Evolutionary conservation across 2,797 vertebrate species (phyloP), one percentile per base, ranked within the genome.

Genomic region (Poliocrania exsul): DNA sequence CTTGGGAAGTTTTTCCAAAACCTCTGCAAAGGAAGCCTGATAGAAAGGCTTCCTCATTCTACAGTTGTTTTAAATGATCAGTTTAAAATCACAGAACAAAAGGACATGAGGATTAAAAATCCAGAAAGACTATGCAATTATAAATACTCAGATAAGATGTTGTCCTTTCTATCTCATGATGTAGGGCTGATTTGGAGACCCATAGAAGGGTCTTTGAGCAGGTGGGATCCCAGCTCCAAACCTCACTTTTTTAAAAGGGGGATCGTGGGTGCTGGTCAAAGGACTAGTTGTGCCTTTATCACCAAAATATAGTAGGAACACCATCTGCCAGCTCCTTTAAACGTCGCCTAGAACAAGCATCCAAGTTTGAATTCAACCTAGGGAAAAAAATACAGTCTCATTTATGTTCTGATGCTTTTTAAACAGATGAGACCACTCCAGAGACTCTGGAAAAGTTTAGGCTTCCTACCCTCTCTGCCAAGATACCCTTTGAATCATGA

Each of bases 131-230:
- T 28, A 0, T 6, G 17, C 25, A n/a, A 21, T 17, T 28, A 40
- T 25, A 66, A 28, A 49, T 11, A 8, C 18, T 47, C 47, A 24
- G 25, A 35, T 17, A 17, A 61, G 23, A 21, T 0, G 0, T 9
- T 42, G 5, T 38, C 46, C 20, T 26, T 72, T 42, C n/a, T 28
- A 13, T 20, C 5, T 86, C 7, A 4, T 23, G 15, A 14, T 13
- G 11, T 1, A 4, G 23, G 13, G 42, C 6, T 50, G 14, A 23
- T 80, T 56, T 66, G 13, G 35, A 56, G 10, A 61, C 44, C 9
- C 21, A 11, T 3, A 3, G 33, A 24, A 53, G 23, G 14, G 29
- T 23, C 65, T 64, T 28, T 37, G 44, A 71, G 42, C 13, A 54
- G 15, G 17, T 35, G 13, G 17, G 42, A 86, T 33, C 7, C 26